Percentiles rank a stretch among this genome's conserved stretches.
Conservation (phyloP, 1,140 invertebrate genomes). For the Callitettix versicolor region DNA sequence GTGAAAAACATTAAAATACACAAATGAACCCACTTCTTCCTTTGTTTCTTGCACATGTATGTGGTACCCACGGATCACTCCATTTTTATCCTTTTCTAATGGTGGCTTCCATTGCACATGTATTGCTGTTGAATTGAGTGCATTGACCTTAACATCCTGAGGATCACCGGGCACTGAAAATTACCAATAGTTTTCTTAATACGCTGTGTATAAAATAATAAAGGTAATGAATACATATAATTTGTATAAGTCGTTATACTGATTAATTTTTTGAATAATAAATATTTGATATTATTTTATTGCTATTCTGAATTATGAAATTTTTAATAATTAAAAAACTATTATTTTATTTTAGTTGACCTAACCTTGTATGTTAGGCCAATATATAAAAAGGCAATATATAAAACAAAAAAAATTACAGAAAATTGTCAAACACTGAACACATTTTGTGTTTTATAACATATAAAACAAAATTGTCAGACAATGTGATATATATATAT, state of each 20-base stretch:
- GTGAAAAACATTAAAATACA: no score
- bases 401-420: no score
- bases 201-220: background rate
- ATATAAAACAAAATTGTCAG: no score
- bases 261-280: background rate
- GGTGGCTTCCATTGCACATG: constrained; percentile 87
- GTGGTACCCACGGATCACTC: constrained; percentile 93
- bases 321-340: no score
- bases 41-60: constrained; percentile 87
- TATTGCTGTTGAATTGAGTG: constrained; percentile 87
- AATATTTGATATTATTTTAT: no score
- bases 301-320: no score
- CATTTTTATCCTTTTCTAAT: constrained; percentile 79
- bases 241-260: background rate
- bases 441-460: no score
- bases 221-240: background rate
- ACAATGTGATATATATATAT: no score
- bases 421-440: no score
- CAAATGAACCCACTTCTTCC: constrained; percentile 50
- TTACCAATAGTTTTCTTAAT: background rate
- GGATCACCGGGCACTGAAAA: constrained; percentile 90
- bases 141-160: constrained; percentile 71
- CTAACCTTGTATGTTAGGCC: no score
- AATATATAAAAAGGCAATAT: no score
- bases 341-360: no score